These are phyloP conservation scores for Bolborhynchus lineola DNA, from an alignment of 2,113 vertebrate species.

Conservation along the genomic window DNA sequence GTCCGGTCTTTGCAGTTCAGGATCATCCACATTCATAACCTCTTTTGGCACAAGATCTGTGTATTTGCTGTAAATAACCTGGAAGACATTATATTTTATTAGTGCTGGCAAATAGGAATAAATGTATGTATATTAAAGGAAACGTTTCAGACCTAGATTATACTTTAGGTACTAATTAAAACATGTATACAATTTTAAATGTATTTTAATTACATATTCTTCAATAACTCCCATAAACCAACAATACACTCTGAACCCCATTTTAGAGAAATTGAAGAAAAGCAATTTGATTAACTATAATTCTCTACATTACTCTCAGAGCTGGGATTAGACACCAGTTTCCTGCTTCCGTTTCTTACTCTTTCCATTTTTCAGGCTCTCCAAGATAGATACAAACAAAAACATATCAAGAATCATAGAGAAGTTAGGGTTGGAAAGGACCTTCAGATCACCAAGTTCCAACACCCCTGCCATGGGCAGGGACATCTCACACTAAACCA, in stretches of 20 bases:
- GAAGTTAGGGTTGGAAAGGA: too few relatives aligned
- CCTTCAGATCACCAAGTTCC: too few relatives aligned
- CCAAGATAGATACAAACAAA: background rate
- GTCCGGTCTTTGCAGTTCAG: constrained; percentile 90
- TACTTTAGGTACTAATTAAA: background rate
- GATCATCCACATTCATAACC: constrained; percentile 88
- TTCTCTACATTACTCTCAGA: background rate
- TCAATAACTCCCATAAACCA: background rate
- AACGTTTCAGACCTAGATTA: background rate
- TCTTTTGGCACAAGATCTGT: constrained; percentile 97
- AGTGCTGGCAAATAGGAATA: constrained; percentile 26
- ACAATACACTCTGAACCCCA: background rate
- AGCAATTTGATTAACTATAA: background rate
- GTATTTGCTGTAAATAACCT: constrained; percentile 98
- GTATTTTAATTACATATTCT: background rate
- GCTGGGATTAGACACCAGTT: background rate
- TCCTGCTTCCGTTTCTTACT: background rate
- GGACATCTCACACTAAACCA: too few relatives aligned
- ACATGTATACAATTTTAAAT: background rate
- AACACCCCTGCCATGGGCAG: too few relatives aligned
- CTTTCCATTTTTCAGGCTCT: background rate
- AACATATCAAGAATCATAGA: background rate
- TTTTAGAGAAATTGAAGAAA: background rate
- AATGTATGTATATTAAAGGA: background rate
- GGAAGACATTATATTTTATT: constrained; percentile 47